Conservation (phyloP, 2,888 invertebrate genomes). For the Scaptomyza caliginosa region DNA sequence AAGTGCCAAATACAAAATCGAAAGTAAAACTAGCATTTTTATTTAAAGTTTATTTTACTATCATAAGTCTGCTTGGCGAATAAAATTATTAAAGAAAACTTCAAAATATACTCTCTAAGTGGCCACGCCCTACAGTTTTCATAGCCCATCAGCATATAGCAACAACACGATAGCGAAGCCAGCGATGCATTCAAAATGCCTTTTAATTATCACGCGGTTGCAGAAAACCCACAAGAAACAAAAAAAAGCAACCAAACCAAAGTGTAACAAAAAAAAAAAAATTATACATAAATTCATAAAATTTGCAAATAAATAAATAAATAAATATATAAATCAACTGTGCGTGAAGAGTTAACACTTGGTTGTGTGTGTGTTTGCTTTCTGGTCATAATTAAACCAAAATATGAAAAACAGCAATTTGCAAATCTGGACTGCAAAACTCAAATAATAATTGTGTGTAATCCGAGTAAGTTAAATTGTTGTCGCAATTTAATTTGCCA, state of each 20-base stretch:
- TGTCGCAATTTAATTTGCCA: constrained; percentile 5
- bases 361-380: neutral
- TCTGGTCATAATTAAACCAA: constrained; percentile 24
- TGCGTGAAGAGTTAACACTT: constrained; percentile 36
- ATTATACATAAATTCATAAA: constrained; percentile 33
- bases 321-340: constrained; percentile 35
- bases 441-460: constrained; percentile 24
- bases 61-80: no score
- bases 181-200: constrained; percentile 63
- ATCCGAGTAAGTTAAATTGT: constrained; percentile 1
- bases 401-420: constrained; percentile 14
- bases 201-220: constrained; percentile 65
- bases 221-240: constrained; percentile 10
- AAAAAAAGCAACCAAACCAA: constrained; percentile 2
- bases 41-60: no score
- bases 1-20: neutral
- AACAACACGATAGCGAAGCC: constrained; percentile 48
- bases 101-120: constrained; percentile 2
- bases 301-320: constrained; percentile 26
- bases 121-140: constrained; percentile 15
- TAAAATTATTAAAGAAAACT: neutral
- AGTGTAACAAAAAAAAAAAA: constrained; percentile 9
- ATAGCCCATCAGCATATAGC: neutral
- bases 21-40: neutral
- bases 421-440: constrained; percentile 1